Evolutionary conservation across 2,113 vertebrate genomes (phyloP).

Genomic region (Sinocyclocheilus anshuiensis): DNA sequence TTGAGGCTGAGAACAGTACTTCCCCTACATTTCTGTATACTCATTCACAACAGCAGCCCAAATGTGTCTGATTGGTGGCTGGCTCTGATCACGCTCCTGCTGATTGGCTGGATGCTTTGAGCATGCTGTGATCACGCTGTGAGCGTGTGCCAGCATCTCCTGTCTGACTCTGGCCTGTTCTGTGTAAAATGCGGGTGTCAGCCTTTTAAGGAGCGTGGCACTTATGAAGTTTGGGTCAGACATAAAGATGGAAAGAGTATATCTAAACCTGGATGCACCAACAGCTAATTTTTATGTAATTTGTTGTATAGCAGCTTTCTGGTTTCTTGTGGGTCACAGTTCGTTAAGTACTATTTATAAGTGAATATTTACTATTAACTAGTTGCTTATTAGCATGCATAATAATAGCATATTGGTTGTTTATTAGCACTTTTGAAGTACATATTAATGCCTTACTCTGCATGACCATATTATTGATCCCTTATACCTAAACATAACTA

Average conservation of each 20-base stretch:
- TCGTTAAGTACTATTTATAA: too few species aligned
- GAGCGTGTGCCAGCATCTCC: constrained; percentile 47
- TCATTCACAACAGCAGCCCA: constrained; percentile 24
- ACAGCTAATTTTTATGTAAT: too few species aligned
- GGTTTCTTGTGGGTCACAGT: too few species aligned
- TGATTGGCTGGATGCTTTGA: constrained; percentile 58
- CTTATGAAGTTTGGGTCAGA: background rate
- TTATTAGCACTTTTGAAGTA: too few species aligned
- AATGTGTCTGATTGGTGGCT: constrained; percentile 56
- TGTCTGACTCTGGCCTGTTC: constrained; percentile 13
- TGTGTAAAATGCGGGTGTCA: constrained; percentile 2
- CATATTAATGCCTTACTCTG: too few species aligned
- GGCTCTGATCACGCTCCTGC: constrained; percentile 23
- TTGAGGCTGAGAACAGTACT: background rate
- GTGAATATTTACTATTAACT: too few species aligned
- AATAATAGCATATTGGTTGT: too few species aligned
- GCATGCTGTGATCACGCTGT: constrained; percentile 61
- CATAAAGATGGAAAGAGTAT: background rate
- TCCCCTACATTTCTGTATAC: constrained; percentile 19
- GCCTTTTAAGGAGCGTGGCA: background rate
- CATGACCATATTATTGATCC: too few species aligned
- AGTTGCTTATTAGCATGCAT: too few species aligned
- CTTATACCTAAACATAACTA: too few species aligned
- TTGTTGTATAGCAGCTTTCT: too few species aligned
- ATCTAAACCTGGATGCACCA: too few species aligned